Conservation (phyloP, 2,113 vertebrate species). For the Pterocles orientalis region DNA sequence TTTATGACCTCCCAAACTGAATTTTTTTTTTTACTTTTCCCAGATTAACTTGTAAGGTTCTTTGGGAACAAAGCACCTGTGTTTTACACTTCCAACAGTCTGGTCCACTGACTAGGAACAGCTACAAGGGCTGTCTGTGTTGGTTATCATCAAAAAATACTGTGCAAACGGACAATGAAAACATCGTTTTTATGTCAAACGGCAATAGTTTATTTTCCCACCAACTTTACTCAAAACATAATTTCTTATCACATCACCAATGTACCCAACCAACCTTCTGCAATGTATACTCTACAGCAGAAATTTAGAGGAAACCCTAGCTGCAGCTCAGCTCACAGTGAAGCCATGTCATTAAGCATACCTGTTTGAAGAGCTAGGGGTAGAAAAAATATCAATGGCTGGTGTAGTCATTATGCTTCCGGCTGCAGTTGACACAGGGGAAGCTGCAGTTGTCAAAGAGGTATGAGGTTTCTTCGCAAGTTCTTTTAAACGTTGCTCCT, state of each 20-base stretch:
- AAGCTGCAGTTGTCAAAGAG: slow-evolving; percentile 93
- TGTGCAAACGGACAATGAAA: not conserved
- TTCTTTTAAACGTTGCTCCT: slow-evolving; percentile 97
- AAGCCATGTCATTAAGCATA: not conserved
- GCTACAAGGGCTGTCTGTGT: not conserved
- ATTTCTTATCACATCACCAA: not conserved
- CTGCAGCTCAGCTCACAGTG: not conserved
- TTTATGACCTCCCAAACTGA: not conserved
- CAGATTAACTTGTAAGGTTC: not conserved
- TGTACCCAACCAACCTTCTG: not conserved
- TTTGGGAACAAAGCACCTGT: not conserved
- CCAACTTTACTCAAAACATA: not conserved
- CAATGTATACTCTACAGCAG: not conserved
- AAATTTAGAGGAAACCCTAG: not conserved
- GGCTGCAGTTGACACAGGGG: slow-evolving; percentile 90
- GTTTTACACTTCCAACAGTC: rapidly evolving
- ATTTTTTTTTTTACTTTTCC: not conserved
- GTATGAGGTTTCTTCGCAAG: slow-evolving; percentile 94
- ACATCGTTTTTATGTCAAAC: not conserved
- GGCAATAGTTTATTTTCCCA: not conserved
- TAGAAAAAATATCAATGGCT: slow-evolving; percentile 95
- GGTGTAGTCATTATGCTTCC: slow-evolving; percentile 91
- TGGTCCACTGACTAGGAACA: not conserved
- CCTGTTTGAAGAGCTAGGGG: slow-evolving; percentile 96
- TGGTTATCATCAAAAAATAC: not conserved